Percentiles rank a stretch among this genome's conserved stretches.
These are phyloP conservation scores for Clarias magur DNA, from an alignment of 2,113 vertebrate genomes.

Conservation along the genomic window DNA sequence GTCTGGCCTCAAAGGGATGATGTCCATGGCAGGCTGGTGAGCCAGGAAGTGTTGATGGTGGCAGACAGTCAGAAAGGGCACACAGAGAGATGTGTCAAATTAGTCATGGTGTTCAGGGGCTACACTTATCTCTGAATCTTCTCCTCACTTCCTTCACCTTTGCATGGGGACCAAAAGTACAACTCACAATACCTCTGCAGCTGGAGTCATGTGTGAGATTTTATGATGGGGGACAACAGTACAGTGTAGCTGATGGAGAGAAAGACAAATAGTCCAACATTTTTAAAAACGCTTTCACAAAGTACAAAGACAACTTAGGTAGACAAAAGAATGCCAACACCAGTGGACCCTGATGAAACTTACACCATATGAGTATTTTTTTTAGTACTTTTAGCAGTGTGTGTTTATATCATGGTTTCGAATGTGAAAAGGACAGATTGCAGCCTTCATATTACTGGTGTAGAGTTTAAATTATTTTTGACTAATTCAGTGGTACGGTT, in stretches of 20 bases:
- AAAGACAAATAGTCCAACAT: background rate
- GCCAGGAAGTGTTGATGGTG: slow-evolving; percentile 76
- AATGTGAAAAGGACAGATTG: slow-evolving; percentile 6
- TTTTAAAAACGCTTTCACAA: slow-evolving; percentile 4
- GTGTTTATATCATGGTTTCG: background rate
- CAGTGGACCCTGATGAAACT: background rate
- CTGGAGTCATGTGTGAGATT: slow-evolving; percentile 41
- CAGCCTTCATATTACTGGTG: background rate
- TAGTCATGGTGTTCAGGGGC: slow-evolving; percentile 69
- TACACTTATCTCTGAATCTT: slow-evolving; percentile 63
- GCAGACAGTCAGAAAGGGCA: slow-evolving; percentile 70
- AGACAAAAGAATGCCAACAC: background rate
- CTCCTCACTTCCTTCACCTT: slow-evolving; percentile 37
- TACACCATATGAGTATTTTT: background rate
- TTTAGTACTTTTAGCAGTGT: background rate
- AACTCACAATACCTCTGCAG: slow-evolving; percentile 26
- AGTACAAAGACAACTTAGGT: background rate
- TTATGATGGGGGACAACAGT: slow-evolving; percentile 33
- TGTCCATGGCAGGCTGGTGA: slow-evolving; percentile 67
- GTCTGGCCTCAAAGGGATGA: slow-evolving; percentile 58
- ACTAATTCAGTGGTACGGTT: no score
- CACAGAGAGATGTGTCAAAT: slow-evolving; percentile 78
- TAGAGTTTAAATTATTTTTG: no score
- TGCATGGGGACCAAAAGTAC: slow-evolving; percentile 40
- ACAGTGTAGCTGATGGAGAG: background rate